Evolutionary conservation across 2,113 vertebrate species (phyloP).

Genomic region (Anolis carolinensis): DNA sequence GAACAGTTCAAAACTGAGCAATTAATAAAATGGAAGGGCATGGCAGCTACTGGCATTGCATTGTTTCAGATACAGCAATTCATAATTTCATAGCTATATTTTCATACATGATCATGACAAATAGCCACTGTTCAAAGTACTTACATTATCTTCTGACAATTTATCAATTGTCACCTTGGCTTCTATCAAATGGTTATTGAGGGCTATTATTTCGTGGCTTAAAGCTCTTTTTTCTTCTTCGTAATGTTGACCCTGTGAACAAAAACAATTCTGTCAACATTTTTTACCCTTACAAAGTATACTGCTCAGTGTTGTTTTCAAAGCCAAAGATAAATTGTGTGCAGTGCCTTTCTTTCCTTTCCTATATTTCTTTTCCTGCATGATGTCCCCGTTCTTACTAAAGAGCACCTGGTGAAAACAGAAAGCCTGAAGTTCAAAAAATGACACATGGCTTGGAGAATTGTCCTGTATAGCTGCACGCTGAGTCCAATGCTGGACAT

Average conservation of each 20-base stretch:
- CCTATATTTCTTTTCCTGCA: neutral
- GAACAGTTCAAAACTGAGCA: neutral
- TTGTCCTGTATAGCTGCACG: neutral
- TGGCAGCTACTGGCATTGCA: neutral
- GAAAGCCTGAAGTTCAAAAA: neutral
- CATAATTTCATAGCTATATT: neutral
- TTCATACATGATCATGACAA: conserved; percentile 34
- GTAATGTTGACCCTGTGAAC: conserved; percentile 86
- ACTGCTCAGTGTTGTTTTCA: neutral
- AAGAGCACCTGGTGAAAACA: neutral
- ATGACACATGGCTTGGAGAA: neutral
- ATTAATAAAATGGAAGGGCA: neutral
- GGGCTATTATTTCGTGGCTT: conserved; percentile 92
- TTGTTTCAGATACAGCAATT: neutral
- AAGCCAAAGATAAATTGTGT: conserved; percentile 24
- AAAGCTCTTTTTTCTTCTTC: conserved; percentile 95
- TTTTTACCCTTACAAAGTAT: conserved; percentile 16
- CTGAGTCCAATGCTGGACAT: neutral
- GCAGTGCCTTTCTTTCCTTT: neutral
- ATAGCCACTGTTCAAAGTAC: conserved; percentile 63
- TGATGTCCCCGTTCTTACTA: neutral
- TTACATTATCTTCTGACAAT: conserved; percentile 94
- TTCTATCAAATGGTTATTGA: conserved; percentile 96
- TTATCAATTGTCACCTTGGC: conserved; percentile 96
- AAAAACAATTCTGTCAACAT: conserved; percentile 53